Base-by-base conservation (phyloP, 2,888 invertebrate species). In the Noctua comes region DNA sequence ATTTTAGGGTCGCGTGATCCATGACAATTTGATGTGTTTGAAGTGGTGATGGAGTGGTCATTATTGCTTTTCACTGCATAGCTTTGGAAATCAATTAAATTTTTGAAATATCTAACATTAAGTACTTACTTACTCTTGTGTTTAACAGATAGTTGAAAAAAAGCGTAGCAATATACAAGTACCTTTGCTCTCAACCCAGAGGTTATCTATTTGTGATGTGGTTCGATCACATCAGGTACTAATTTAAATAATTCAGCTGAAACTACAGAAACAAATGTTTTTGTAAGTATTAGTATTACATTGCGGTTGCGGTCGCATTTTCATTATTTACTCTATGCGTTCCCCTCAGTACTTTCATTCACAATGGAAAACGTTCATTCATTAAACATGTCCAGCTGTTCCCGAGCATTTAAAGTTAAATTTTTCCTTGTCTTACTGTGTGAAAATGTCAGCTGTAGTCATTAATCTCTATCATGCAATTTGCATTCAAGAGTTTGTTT, bases 401-500 rank as follows among this genome's bases (percentile, higher is more conserved):
- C 69, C 77, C 54, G 66, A 80, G 73, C 78, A 73, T 83, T 84
- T 79, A 76, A 79, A 83, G 78, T 68, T 31, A 48, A 80, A 79
- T 84, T 82, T 83, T 83, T 84, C 79, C 79, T 78, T 79, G 83
- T 86, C 82, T 74, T 64, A 79, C 75, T 59, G 79, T 81, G 80
- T 80, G 83, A 83, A 83, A 77, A 73, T 77, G 78, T 86, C 71
- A 73, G 79, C 72, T 73, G 31, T 73, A 82, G 65, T 74, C 79
- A 82, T 88, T 88, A 78, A 76, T 83, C 75, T 83, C 77, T 82
- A 82, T 82, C 85, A 75, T 69, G 75, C 27, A 80, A 85, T 84
- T 85, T 85, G 78, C 88, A 88, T 88, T 81, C 69, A 77, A 82
- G 77, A 77, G 70, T 85, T 84, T 85, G 86, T 86, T 86, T 88